Base-by-base conservation (phyloP, 2,113 vertebrate species). In the Silurus glanis region DNA sequence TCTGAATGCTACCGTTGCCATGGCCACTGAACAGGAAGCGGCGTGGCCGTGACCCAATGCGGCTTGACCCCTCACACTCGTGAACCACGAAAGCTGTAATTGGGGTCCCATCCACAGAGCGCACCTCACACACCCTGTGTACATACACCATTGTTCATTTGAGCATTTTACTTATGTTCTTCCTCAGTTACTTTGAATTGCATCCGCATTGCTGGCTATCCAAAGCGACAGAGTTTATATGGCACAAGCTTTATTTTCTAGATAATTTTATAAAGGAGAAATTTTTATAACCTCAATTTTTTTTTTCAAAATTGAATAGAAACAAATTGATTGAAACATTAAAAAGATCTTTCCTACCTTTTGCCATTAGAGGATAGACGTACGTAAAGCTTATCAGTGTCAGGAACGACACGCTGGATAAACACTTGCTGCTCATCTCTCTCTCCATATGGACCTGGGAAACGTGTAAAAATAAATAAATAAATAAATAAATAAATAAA, bases 351-450 rank as follows among this genome's bases (percentile, higher is more conserved):
- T n/a, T n/a, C 91, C 90, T 90, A 97, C 97, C 97, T 95, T 91
- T 96, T 97, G 0, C 97, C 97, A 0, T 97, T 98, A 86, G 97
- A 98, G 6, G 97, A 97, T 53, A 98, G 94, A 0, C 97, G 92
- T 64, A 97, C 96, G 2, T 96, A 97, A 61, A 98, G 94, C 83
- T 96, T 95, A 71, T 96, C 96, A 0, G 96, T 96, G 2, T 96
- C 96, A 0, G 97, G 97, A 6, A 97, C 97, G 37, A 98, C 97
- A 37, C 96, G 95, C 94, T 98, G 97, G 83, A 98, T 95, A 84
- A 98, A 97, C 0, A 98, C 97, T 85, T 98, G 97, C 92, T 97
- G 96, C 88, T 97, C 97, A 0, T 97, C 97, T 25, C 97, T 87
- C 80, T 97, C 97, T 0, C 97, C 97, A 0, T 97, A 98, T 0